Conservation (phyloP, 2,797 vertebrate genomes). For the Megaceryle alcyon region DNA sequence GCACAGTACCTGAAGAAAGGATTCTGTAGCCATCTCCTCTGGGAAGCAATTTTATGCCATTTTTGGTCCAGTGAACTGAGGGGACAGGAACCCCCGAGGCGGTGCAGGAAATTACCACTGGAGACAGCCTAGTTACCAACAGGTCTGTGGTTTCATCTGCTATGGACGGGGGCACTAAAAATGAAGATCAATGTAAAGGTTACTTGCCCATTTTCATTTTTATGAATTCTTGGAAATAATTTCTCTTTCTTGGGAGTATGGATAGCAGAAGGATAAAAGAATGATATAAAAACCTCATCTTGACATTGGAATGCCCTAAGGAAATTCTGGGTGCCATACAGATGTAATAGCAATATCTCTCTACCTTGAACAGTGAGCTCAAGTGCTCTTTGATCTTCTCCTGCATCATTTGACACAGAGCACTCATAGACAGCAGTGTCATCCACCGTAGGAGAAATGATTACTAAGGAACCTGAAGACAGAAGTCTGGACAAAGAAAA, state of each 20-base stretch:
- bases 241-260: not conserved
- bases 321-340: not conserved
- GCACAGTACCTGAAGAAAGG: constrained; percentile 85
- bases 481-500: constrained; percentile 82
- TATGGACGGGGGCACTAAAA: constrained; percentile 92
- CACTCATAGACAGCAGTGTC: constrained; percentile 92
- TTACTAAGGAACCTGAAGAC: constrained; percentile 92
- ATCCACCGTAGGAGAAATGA: constrained; percentile 93
- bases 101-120: constrained; percentile 89
- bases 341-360: not conserved
- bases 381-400: constrained; percentile 85
- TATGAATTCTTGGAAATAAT: not conserved
- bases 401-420: constrained; percentile 88
- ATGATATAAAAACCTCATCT: not conserved
- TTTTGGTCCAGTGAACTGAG: constrained; percentile 91
- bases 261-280: not conserved
- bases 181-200: not conserved
- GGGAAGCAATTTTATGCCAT: constrained; percentile 83
- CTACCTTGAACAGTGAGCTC: constrained; percentile 91
- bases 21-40: constrained; percentile 86
- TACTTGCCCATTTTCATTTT: not conserved
- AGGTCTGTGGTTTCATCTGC: constrained; percentile 92
- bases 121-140: constrained; percentile 85
- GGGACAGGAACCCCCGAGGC: constrained; percentile 90
- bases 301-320: not conserved